Evolutionary conservation across 2,113 vertebrate species (phyloP).

Genomic region (Chamaea fasciata): DNA sequence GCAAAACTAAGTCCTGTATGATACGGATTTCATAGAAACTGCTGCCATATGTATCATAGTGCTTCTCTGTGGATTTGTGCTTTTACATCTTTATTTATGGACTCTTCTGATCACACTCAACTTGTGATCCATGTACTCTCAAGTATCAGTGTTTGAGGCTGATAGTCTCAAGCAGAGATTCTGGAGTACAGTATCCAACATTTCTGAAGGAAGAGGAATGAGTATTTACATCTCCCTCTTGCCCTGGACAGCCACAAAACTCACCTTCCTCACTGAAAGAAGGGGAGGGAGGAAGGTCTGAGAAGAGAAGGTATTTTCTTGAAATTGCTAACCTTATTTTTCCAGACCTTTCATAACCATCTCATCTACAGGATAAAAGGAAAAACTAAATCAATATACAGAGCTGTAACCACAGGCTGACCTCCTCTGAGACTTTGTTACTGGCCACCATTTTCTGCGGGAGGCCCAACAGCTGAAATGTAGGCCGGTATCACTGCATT

Average conservation of each 20-base stretch:
- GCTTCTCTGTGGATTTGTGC: not conserved
- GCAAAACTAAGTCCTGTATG: not conserved
- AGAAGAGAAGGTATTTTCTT: not conserved
- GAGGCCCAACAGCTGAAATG: not conserved
- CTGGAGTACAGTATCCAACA: not conserved
- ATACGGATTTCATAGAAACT: not conserved
- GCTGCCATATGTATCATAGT: not conserved
- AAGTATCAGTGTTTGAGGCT: not conserved
- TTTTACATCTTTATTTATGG: not conserved
- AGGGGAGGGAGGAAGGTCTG: not conserved
- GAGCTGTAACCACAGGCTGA: not conserved
- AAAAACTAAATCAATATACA: not conserved
- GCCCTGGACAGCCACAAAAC: not conserved
- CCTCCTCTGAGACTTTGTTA: not conserved
- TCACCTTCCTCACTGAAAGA: not conserved
- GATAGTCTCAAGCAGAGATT: not conserved
- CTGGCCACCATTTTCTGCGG: not conserved
- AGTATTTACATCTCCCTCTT: not conserved
- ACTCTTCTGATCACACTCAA: not conserved
- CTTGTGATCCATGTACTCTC: not conserved
- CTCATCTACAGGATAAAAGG: not conserved
- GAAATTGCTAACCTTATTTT: not conserved
- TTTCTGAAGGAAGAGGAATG: not conserved
- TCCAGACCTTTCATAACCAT: not conserved
- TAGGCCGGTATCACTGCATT: not conserved